phyloP scores from a whole-genome alignment of 1,140 invertebrate species.

The Musca vetustissima region DNA sequence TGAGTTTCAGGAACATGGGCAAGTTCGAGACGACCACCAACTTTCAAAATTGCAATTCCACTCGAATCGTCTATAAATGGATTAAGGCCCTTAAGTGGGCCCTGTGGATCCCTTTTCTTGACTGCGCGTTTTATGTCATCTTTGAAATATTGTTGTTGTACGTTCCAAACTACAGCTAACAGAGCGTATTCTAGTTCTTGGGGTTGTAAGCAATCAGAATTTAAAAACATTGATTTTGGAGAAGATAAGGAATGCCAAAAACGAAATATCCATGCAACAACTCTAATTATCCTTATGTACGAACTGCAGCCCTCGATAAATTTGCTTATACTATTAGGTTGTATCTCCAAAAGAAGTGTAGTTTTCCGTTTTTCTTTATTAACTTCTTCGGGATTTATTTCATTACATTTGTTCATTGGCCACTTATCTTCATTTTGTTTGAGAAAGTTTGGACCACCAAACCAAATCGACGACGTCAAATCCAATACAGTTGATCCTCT shows the following conservation, averaged over 20 bases:
- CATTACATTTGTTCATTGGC: no score
- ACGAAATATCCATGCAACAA: background rate
- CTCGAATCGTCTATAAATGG: background rate
- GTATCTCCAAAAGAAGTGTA: background rate
- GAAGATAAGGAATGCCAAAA: background rate
- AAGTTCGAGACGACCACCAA: background rate
- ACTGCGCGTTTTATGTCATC: background rate
- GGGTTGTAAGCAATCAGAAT: background rate
- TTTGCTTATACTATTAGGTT: background rate
- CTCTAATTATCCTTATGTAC: constrained; percentile 1
- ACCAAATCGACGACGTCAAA: no score
- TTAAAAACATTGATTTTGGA: background rate
- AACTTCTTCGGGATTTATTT: background rate
- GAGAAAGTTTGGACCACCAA: no score
- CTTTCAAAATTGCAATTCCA: background rate
- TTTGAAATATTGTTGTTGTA: background rate
- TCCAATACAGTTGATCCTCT: no score
- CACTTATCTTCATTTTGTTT: no score
- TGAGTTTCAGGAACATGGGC: background rate
- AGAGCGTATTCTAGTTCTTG: background rate
- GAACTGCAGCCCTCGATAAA: background rate
- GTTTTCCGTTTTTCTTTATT: constrained; percentile 5
- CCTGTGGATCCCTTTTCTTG: background rate
- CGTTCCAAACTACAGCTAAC: background rate
- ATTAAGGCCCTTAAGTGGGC: background rate